A percentile compares a stretch with the other conserved stretches of the same genome.
Evolutionary conservation across 1,140 invertebrate species (phyloP).

Genomic region (Bombus pyrosoma): DNA sequence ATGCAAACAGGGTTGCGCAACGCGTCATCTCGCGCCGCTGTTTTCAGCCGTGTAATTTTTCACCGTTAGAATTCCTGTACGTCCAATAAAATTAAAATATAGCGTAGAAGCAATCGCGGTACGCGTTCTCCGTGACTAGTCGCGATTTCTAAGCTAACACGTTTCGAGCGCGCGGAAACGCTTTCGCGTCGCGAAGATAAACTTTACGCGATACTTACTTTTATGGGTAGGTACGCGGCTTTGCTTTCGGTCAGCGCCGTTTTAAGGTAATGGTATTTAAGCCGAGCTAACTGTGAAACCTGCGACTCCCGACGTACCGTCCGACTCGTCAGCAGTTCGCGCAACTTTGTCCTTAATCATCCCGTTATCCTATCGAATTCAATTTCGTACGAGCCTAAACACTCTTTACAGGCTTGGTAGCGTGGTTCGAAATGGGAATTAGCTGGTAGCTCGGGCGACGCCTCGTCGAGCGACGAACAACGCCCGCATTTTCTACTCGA

Average conservation of each 20-base stretch:
- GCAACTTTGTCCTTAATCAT: neutral
- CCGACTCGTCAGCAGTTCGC: neutral
- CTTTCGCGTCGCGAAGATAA: conserved; percentile 21
- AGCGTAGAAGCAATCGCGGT: neutral
- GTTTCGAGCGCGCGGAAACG: neutral
- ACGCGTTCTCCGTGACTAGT: neutral
- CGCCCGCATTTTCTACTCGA: conserved; percentile 39
- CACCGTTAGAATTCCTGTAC: conserved; percentile 24
- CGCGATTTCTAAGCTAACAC: neutral
- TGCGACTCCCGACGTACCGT: neutral
- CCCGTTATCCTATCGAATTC: too few species aligned
- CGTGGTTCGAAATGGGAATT: neutral
- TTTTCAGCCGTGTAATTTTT: conserved; percentile 16
- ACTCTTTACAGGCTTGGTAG: neutral
- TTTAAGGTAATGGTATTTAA: conserved; percentile 21
- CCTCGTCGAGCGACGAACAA: conserved; percentile 39
- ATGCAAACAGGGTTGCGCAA: conserved; percentile 8
- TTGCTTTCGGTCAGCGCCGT: conserved; percentile 14
- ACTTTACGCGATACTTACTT: conserved; percentile 31
- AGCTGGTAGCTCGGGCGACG: neutral
- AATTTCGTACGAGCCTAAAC: neutral
- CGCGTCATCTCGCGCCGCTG: too few species aligned
- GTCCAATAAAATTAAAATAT: conserved; percentile 53
- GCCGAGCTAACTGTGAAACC: neutral
- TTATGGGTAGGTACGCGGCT: conserved; percentile 17